Percentiles rank a stretch among this genome's conserved stretches.
Conservation (phyloP, 2,113 vertebrate genomes). For the Psilopsiagon aurifrons region DNA sequence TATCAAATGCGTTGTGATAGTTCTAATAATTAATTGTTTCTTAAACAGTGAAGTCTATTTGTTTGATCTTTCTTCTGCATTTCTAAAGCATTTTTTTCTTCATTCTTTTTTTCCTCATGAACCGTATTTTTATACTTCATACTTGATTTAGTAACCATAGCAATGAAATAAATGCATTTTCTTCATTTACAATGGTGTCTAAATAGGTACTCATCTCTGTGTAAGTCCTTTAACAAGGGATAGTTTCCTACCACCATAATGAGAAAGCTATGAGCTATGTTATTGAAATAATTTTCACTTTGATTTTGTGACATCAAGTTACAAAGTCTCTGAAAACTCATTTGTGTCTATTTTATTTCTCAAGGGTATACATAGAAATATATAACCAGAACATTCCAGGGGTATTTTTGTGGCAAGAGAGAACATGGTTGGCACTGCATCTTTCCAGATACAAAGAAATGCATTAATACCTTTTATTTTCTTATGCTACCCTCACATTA, state of each 20-base stretch:
- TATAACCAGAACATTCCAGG: not conserved
- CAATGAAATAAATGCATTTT: constrained; percentile 64
- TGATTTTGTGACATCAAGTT: constrained; percentile 8
- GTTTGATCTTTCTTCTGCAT: constrained; percentile 6
- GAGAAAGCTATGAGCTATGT: not conserved
- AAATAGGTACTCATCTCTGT: constrained; percentile 51
- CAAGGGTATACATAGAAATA: not conserved
- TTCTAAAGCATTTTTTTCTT: constrained; percentile 25
- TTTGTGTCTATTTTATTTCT: constrained; percentile 9
- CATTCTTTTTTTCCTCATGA: not conserved
- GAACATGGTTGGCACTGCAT: not conserved
- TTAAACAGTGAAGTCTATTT: constrained; percentile 21
- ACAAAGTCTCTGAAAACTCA: constrained; percentile 4
- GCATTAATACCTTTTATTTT: constrained; percentile 36
- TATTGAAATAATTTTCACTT: constrained; percentile 36
- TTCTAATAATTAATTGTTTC: constrained; percentile 51
- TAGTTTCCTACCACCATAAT: constrained; percentile 10
- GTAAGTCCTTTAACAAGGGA: constrained; percentile 17
- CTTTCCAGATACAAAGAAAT: constrained; percentile 4
- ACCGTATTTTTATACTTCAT: constrained; percentile 30
- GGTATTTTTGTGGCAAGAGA: not conserved
- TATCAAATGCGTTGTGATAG: constrained; percentile 3
- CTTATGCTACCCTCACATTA: not conserved
- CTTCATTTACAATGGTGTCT: constrained; percentile 62
- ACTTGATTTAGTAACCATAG: constrained; percentile 63